Percentiles rank a stretch among this genome's conserved stretches.
Conservation (phyloP, 2,113 vertebrate genomes). For the Cygnus atratus region DNA sequence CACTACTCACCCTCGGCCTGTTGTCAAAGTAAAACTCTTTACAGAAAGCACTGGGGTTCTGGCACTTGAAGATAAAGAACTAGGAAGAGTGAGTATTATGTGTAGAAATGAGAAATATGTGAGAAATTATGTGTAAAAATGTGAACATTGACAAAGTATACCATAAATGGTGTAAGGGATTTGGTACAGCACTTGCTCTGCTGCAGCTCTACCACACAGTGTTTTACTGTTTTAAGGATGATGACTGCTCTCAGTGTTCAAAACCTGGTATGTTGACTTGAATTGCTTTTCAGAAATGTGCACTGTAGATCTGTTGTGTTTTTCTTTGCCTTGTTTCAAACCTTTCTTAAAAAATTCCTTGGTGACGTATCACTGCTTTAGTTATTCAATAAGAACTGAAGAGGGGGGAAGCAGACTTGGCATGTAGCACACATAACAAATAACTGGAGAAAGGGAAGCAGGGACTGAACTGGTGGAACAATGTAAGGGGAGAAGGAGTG, state of each 20-base stretch:
- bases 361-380: not conserved
- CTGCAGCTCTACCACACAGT: not conserved
- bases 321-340: not conserved
- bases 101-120: not conserved
- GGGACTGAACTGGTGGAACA: not conserved
- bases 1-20: conserved; percentile 91
- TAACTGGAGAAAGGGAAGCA: not conserved
- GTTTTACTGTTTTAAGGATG: not conserved
- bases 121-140: not conserved
- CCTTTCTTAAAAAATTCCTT: not conserved
- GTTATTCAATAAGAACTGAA: not conserved
- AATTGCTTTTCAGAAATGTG: not conserved
- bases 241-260: not conserved
- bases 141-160: not conserved
- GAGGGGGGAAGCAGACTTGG: not conserved
- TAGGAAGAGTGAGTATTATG: conserved; percentile 86
- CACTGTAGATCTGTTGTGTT: not conserved
- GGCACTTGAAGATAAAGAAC: conserved; percentile 96
- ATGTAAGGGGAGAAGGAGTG: not conserved
- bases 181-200: not conserved
- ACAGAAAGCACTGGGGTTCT: conserved; percentile 95
- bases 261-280: not conserved
- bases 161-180: not conserved
- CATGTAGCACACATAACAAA: not conserved
- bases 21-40: conserved; percentile 97